These are phyloP conservation scores for Peromyscus californicus DNA, from an alignment of 2,113 vertebrate genomes.

Conservation along the genomic window DNA sequence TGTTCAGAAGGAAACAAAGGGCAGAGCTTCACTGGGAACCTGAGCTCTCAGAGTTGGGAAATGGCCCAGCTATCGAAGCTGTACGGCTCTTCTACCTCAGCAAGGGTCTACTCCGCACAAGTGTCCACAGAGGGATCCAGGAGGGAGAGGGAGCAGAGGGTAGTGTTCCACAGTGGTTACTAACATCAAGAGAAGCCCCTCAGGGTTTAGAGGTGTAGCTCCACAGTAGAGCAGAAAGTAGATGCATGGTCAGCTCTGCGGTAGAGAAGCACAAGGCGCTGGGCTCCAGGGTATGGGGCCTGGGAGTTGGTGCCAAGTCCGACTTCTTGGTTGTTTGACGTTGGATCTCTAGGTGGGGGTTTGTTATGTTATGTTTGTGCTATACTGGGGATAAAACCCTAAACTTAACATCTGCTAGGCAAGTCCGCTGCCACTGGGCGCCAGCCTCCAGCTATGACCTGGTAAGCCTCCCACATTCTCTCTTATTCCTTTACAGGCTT, in stretches of 20 bases:
- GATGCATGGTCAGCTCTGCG: no score
- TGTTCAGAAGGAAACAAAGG: constrained; percentile 52
- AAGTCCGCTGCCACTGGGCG: not conserved
- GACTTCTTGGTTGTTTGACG: not conserved
- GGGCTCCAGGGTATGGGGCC: not conserved
- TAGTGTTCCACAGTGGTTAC: not conserved
- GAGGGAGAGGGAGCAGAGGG: not conserved
- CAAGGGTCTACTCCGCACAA: not conserved
- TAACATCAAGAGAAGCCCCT: not conserved
- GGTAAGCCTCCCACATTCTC: not conserved
- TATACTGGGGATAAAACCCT: not conserved
- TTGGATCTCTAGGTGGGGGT: not conserved
- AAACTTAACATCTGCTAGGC: not conserved
- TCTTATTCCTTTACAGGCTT: not conserved
- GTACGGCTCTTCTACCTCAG: not conserved
- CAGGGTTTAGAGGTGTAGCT: not conserved
- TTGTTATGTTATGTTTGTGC: not conserved
- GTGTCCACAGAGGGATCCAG: not conserved
- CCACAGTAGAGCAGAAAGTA: not conserved
- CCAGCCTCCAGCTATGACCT: not conserved
- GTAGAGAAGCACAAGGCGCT: not conserved
- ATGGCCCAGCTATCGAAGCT: not conserved
- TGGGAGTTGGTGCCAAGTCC: not conserved
- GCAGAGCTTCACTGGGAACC: constrained; percentile 41
- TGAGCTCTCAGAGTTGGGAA: not conserved